Conservation (phyloP, 2,113 vertebrate species). For the Xenus cinereus region DNA sequence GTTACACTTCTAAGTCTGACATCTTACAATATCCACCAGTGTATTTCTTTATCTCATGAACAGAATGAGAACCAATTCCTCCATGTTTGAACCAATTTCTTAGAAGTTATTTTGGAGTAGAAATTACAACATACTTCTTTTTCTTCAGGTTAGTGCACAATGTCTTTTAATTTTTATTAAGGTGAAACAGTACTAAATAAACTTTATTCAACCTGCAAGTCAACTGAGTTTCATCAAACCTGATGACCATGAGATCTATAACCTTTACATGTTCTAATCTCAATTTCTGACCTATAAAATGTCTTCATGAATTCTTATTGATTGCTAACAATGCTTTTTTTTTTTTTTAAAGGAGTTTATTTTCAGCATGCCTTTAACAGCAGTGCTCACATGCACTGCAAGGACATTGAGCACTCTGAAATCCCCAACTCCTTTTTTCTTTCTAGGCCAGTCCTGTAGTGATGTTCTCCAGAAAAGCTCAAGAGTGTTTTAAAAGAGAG, state of each 20-base stretch:
- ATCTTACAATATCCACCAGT: not conserved
- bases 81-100: not conserved
- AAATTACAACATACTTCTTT: not conserved
- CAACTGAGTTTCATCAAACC: not conserved
- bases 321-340: not conserved
- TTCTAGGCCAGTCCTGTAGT: constrained; percentile 29
- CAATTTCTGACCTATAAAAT: not conserved
- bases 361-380: not conserved
- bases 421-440: not conserved
- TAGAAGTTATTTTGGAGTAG: not conserved
- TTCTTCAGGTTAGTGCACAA: not conserved
- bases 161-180: not conserved
- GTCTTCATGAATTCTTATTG: not conserved
- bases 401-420: constrained; percentile 24
- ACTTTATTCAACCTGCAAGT: not conserved
- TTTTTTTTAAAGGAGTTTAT: not conserved
- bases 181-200: not conserved
- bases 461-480: constrained; percentile 27
- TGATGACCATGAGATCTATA: not conserved
- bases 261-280: not conserved
- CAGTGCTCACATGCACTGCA: not conserved
- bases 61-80: not conserved
- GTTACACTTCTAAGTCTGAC: not conserved
- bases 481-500: not conserved
- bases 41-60: not conserved